phyloP scores from a whole-genome alignment of 2,113 vertebrate species.

The Mystacornis crossleyi region DNA sequence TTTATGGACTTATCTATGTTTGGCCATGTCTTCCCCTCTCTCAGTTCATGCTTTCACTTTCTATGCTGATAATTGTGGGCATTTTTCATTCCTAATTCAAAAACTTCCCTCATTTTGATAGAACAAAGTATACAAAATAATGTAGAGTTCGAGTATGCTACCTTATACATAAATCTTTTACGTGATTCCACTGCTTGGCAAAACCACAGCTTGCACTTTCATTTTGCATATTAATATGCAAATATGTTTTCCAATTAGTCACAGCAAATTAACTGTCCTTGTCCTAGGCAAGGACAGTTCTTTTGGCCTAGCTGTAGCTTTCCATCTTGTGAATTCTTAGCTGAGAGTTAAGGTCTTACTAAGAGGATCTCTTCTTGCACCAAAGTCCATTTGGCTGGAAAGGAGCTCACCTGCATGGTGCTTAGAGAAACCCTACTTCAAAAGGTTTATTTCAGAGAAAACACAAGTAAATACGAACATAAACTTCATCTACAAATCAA shows the following conservation, averaged over 20 bases:
- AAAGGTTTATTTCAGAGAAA: neutral
- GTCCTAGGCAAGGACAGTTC: slow-evolving; percentile 66
- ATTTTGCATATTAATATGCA: slow-evolving; percentile 75
- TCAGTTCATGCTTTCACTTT: neutral
- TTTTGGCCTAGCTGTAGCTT: neutral
- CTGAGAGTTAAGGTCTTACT: slow-evolving; percentile 1
- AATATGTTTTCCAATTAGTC: slow-evolving; percentile 77
- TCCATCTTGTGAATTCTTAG: slow-evolving; percentile 48
- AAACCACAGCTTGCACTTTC: slow-evolving; percentile 50
- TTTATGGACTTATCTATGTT: neutral
- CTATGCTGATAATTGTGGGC: neutral
- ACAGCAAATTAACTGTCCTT: slow-evolving; percentile 77
- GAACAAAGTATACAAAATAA: neutral
- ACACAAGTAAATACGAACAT: neutral
- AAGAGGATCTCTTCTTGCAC: neutral
- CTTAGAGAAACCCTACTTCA: neutral
- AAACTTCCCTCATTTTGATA: neutral
- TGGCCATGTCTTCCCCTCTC: neutral
- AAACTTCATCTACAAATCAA: neutral
- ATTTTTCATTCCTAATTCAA: neutral
- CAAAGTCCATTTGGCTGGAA: neutral
- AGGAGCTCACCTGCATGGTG: neutral
- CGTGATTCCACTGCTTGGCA: slow-evolving; percentile 20
- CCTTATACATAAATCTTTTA: slow-evolving; percentile 29
- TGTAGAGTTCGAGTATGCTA: neutral